A percentile compares a stretch with the other conserved stretches of the same genome.
Conservation (phyloP, 2,888 invertebrate species). For the Fragum fragum region DNA sequence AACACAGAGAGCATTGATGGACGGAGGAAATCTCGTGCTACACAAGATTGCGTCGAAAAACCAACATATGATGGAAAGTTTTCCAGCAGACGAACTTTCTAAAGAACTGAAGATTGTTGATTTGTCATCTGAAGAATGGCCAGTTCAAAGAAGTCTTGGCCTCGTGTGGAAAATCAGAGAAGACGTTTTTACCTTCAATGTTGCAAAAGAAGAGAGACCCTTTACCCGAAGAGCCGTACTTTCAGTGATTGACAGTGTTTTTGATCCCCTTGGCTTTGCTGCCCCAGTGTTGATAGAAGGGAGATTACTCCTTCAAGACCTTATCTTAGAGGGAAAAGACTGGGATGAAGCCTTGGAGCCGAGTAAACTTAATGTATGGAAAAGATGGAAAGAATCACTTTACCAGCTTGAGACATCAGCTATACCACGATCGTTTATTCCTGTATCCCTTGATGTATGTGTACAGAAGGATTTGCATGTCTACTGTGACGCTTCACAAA, state of each 20-base stretch:
- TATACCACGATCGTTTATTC: constrained; percentile 31
- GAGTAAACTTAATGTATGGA: background rate
- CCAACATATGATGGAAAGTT: constrained; percentile 43
- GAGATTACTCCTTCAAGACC: constrained; percentile 62
- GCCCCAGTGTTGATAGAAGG: constrained; percentile 48
- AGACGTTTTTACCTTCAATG: constrained; percentile 19
- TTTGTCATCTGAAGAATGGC: constrained; percentile 30
- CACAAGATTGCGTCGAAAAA: constrained; percentile 62
- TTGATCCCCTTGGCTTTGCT: constrained; percentile 52
- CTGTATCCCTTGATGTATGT: background rate
- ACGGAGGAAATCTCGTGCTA: constrained; percentile 24
- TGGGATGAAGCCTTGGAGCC: constrained; percentile 67
- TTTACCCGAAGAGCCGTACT: constrained; percentile 44
- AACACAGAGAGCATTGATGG: constrained; percentile 11
- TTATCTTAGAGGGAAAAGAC: constrained; percentile 42
- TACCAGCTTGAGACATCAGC: constrained; percentile 4
- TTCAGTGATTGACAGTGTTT: constrained; percentile 51
- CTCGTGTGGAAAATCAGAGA: constrained; percentile 37
- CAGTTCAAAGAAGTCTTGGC: constrained; percentile 49
- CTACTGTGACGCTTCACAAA: constrained; percentile 61
- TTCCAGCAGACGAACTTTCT: constrained; percentile 51
- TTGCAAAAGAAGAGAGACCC: constrained; percentile 30
- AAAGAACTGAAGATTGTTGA: constrained; percentile 45
- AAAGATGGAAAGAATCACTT: constrained; percentile 44
- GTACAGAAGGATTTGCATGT: constrained; percentile 39